Evolutionary conservation across 37 sponge, comb jelly and placozoan genomes (phyloP).

Genomic region (Aphrocallistes beatrix): DNA sequence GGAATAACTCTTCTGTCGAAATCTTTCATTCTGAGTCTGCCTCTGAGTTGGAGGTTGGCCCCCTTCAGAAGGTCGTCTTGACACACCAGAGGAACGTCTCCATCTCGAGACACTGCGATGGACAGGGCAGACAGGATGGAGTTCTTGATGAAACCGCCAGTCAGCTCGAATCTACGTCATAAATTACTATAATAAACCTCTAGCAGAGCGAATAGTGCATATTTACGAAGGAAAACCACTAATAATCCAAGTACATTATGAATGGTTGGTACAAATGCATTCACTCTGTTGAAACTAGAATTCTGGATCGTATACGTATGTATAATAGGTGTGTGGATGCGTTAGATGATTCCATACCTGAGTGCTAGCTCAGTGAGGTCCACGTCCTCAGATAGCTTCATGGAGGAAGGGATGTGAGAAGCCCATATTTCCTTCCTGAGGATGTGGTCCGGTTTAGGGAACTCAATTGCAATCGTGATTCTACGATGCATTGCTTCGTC

Average conservation of each 20-base stretch:
- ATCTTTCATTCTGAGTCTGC: slow-evolving; percentile 77
- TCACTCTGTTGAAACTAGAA: no score
- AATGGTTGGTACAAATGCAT: neutral
- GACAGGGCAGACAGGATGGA: slow-evolving; percentile 66
- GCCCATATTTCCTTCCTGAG: slow-evolving; percentile 67
- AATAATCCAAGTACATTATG: neutral
- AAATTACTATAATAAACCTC: neutral
- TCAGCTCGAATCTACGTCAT: slow-evolving; percentile 44
- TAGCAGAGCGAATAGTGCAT: neutral
- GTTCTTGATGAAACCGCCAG: slow-evolving; percentile 79
- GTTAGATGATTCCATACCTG: neutral
- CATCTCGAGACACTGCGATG: slow-evolving; percentile 67
- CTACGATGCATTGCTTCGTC: slow-evolving; percentile 78
- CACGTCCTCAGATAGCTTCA: slow-evolving; percentile 59
- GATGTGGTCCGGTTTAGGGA: slow-evolving; percentile 72
- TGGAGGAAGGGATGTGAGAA: slow-evolving; percentile 51
- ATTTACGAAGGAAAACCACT: neutral
- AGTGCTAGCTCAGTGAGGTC: slow-evolving; percentile 24
- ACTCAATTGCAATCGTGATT: slow-evolving; percentile 72
- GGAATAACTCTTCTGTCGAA: slow-evolving; percentile 68
- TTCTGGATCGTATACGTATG: no score
- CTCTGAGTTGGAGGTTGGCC: slow-evolving; percentile 70
- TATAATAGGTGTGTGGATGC: no score
- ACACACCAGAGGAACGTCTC: slow-evolving; percentile 46
- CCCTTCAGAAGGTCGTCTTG: slow-evolving; percentile 61